Percentiles rank a stretch among this genome's conserved stretches.
phyloP scores from a whole-genome alignment of 2,888 invertebrate species.

The Lobophora halterata region DNA sequence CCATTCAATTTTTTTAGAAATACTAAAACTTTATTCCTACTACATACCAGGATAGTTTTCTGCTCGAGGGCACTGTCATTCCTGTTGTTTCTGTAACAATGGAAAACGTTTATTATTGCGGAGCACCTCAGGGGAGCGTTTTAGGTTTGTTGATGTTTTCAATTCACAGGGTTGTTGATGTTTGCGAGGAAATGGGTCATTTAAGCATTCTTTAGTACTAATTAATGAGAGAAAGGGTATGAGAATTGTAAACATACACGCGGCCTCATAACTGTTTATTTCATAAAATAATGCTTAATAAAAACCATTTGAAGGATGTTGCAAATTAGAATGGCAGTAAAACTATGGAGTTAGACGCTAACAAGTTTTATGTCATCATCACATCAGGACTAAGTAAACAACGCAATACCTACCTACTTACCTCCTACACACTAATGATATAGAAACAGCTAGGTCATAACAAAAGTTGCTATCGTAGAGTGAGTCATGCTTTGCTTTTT shows the following conservation, averaged over 20 bases:
- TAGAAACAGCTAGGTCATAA: slow-evolving; percentile 2
- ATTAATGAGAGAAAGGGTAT: slow-evolving; percentile 5
- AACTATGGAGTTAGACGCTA: slow-evolving; percentile 8
- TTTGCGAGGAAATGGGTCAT: slow-evolving; percentile 9
- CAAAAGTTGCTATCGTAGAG: too few species aligned
- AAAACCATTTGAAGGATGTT: slow-evolving; percentile 1
- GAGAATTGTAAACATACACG: slow-evolving; percentile 6
- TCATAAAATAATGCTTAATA: not conserved
- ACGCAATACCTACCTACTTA: slow-evolving; percentile 26
- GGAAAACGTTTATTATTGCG: slow-evolving; percentile 24
- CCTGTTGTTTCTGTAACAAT: slow-evolving; percentile 63
- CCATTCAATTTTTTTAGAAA: slow-evolving; percentile 9
- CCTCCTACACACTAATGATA: slow-evolving; percentile 6
- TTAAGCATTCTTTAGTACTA: slow-evolving; percentile 1
- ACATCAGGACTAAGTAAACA: slow-evolving; percentile 39
- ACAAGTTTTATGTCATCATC: slow-evolving; percentile 39
- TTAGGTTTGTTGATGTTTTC: slow-evolving; percentile 23
- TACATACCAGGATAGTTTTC: slow-evolving; percentile 58
- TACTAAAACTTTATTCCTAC: slow-evolving; percentile 13
- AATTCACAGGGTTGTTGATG: slow-evolving; percentile 20
- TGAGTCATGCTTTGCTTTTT: too few species aligned
- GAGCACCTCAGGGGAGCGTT: slow-evolving; percentile 25
- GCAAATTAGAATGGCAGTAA: slow-evolving; percentile 9
- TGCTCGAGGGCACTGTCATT: slow-evolving; percentile 50
- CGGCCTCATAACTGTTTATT: slow-evolving; percentile 1